These are phyloP conservation scores for Cyclargus thomasi DNA, from an alignment of 1,140 invertebrate genomes.

Conservation along the genomic window DNA sequence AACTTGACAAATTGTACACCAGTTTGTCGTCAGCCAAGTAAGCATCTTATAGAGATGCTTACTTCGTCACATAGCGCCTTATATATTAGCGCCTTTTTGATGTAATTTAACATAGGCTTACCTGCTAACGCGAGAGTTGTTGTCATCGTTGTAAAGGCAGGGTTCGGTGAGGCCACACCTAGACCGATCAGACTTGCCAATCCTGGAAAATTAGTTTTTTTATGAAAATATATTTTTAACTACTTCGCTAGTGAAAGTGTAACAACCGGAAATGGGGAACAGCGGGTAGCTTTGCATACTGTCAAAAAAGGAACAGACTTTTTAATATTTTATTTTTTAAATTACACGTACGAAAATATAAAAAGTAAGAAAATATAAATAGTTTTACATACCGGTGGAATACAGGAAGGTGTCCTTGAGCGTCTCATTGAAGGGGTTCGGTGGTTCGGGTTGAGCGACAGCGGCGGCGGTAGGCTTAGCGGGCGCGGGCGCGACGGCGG, in stretches of 20 bases:
- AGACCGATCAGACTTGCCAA: conserved; percentile 82
- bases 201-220: conserved; percentile 63
- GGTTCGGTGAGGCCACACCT: conserved; percentile 86
- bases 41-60: too few species aligned
- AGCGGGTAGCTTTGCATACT: too few species aligned
- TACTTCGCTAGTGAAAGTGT: too few species aligned
- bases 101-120: conserved; percentile 24
- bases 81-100: too few species aligned
- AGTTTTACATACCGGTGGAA: conserved; percentile 75
- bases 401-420: conserved; percentile 83
- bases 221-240: conserved; percentile 21
- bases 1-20: too few species aligned
- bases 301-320: too few species aligned
- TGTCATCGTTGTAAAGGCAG: conserved; percentile 90
- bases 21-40: too few species aligned
- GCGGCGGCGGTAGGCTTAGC: conserved; percentile 60
- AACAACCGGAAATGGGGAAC: too few species aligned
- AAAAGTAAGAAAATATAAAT: too few species aligned
- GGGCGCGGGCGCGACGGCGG: conserved; percentile 50
- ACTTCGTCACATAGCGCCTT: too few species aligned
- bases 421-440: conserved; percentile 75
- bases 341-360: too few species aligned
- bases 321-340: too few species aligned
- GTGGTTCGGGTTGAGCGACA: conserved; percentile 49
- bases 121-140: conserved; percentile 89